Conservation (phyloP, 2,797 vertebrate genomes). For the Argyrosomus regius region DNA sequence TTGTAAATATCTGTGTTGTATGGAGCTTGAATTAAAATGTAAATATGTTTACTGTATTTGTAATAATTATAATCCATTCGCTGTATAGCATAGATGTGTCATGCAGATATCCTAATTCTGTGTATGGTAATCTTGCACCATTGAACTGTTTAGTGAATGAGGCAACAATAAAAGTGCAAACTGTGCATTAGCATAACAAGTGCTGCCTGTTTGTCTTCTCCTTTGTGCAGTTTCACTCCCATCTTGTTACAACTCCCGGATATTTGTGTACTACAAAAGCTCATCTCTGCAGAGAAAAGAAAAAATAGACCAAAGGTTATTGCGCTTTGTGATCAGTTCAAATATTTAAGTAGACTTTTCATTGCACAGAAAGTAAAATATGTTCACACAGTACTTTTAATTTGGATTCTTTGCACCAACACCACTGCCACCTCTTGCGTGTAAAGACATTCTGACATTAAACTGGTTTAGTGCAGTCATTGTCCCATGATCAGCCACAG, state of each 20-base stretch:
- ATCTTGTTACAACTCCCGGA: background rate
- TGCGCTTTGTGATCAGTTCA: too few relatives aligned
- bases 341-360: too few relatives aligned
- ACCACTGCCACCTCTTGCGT: background rate
- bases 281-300: background rate
- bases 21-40: slow-evolving; percentile 99
- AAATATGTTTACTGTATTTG: slow-evolving; percentile 99
- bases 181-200: slow-evolving; percentile 88
- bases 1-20: slow-evolving; percentile 99
- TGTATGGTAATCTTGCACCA: slow-evolving; percentile 99
- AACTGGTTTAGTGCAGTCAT: background rate
- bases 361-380: background rate
- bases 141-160: slow-evolving; percentile 96
- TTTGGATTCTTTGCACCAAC: background rate
- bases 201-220: slow-evolving; percentile 52
- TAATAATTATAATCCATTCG: slow-evolving; percentile 99
- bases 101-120: slow-evolving; percentile 97
- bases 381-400: background rate
- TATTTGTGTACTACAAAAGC: background rate
- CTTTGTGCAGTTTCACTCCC: slow-evolving; percentile 30
- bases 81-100: slow-evolving; percentile 99
- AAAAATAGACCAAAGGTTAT: too few relatives aligned
- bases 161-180: slow-evolving; percentile 98
- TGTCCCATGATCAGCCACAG: slow-evolving; percentile 21
- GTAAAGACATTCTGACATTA: background rate